Evolutionary conservation across 2,888 invertebrate genomes (phyloP), one percentile per base, ranked within the genome.

Genomic region (Pyralis farinalis): DNA sequence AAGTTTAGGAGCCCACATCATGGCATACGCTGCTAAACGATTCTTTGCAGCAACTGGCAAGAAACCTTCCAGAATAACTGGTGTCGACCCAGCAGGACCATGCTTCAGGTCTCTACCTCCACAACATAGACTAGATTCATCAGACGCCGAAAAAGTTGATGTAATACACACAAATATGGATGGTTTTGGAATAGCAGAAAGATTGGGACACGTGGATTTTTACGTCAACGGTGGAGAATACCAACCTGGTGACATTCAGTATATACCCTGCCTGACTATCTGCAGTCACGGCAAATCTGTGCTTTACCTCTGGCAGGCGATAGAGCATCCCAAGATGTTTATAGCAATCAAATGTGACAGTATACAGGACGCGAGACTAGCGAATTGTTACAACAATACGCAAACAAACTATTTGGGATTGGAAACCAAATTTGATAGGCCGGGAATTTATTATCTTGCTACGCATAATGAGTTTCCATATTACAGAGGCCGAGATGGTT

Each of bases 151-250:
- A 0, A 58, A 50, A 36, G 84, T 87, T 0, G 86, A 87, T 29
- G 55, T 84, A 0, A 28, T 88, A 0, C 88, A 88, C 22, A 86
- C 88, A 0, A 88, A 88, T 42, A 87, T 88, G 1, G 88, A 88
- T 20, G 88, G 87, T 0, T 88, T 88, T 39, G 88, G 88, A 0
- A 84, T 79, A 1, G 85, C 88, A 0, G 81, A 86, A 36, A 54
- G 65, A 0, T 31, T 86, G 0, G 87, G 86, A 0, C 84, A 87
- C 40, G 49, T 88, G 0, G 88, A 88, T 28, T 75, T 77, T 30
- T 88, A 88, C 28, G 82, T 70, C 0, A 88, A 88, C 10, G 88
- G 88, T 0, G 88, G 87, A 0, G 88, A 88, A 34, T 88, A 56
- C 12, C 88, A 88, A 47, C 87, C 87, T 0, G 34, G 76, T 0